Evolutionary conservation across 2,888 invertebrate genomes (phyloP).

Genomic region (Baccha elongata): DNA sequence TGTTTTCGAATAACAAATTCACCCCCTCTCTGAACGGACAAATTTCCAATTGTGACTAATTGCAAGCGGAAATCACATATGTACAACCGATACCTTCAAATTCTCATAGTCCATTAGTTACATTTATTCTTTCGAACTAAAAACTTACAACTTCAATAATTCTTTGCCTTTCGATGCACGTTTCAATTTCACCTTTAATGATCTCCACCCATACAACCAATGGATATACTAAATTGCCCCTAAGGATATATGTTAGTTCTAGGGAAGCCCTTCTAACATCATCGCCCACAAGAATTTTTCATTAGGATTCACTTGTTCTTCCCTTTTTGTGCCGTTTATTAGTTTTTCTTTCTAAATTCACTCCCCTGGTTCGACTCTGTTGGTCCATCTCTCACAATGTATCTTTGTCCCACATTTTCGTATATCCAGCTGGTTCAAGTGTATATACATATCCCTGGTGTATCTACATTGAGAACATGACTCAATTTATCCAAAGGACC

Average conservation of each 20-base stretch:
- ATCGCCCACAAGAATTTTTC: slow-evolving; percentile 58
- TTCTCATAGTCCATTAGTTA: neutral
- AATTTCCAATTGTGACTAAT: too few relatives aligned
- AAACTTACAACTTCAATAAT: neutral
- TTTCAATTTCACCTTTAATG: slow-evolving; percentile 52
- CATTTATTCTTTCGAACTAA: neutral
- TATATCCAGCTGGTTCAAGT: neutral
- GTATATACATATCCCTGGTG: slow-evolving; percentile 25
- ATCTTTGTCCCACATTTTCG: slow-evolving; percentile 23
- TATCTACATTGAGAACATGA: slow-evolving; percentile 50
- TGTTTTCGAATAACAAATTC: too few relatives aligned
- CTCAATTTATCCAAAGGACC: slow-evolving; percentile 57
- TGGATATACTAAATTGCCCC: slow-evolving; percentile 18
- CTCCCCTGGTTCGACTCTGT: neutral
- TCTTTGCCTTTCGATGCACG: neutral
- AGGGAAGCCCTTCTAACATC: slow-evolving; percentile 44
- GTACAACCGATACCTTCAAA: neutral
- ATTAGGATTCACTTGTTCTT: slow-evolving; percentile 58
- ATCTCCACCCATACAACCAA: slow-evolving; percentile 6
- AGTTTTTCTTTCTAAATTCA: slow-evolving; percentile 43
- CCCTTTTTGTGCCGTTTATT: slow-evolving; percentile 43
- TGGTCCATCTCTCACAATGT: slow-evolving; percentile 2
- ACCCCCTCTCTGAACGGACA: too few relatives aligned
- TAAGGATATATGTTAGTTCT: slow-evolving; percentile 9
- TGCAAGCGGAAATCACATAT: too few relatives aligned